Base-by-base conservation (phyloP, 1,140 invertebrate species). In the Drosophila saltans region DNA sequence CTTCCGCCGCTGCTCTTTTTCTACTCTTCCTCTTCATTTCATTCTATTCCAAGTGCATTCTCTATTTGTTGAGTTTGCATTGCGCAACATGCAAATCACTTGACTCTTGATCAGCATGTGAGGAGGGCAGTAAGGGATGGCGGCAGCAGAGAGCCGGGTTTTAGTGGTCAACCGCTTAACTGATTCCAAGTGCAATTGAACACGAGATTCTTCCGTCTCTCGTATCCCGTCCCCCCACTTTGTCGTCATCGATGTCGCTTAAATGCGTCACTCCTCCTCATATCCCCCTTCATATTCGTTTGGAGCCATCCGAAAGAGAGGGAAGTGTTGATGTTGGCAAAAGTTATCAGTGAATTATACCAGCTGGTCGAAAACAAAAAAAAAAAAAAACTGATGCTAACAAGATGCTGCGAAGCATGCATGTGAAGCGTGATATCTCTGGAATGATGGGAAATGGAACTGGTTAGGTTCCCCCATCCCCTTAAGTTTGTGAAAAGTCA, bases 121-220 rank as follows among this genome's bases (percentile, higher is more conserved):
- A 16, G 16, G 16, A 16, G 16, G 0, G 16, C 16, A 16, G 16
- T 16, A 9, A n/a, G 57, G 57, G 30, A 10, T n/a, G 16, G 21
- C 7, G 36, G 58, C 7, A 36, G 33, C 33, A 36, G 33, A 36
- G 33, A 36, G 33, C 33, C 6, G 6, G 6, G 6, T 26, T 24
- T 11, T 7, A 64, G 40, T 40, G 24, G 55, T n/a, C 40, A 58
- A 10, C 40, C 33, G 55, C 72, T 58, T 72, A 76, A 78, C 65
- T 76, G 73, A 72, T 72, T 68, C 36, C 69, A 78, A 76, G 69
- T 76, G 73, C 73, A 78, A 72, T 66, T 70, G 60, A 63, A 41
- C 58, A 72, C 33, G 6, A 36, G 33, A 6, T 1, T 36, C 33
- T 5, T 5, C 33, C 33, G 3, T 36, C 16, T 16, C 16, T 16